Conservation (phyloP, 2,113 vertebrate species). For the Addax nasomaculatus region DNA sequence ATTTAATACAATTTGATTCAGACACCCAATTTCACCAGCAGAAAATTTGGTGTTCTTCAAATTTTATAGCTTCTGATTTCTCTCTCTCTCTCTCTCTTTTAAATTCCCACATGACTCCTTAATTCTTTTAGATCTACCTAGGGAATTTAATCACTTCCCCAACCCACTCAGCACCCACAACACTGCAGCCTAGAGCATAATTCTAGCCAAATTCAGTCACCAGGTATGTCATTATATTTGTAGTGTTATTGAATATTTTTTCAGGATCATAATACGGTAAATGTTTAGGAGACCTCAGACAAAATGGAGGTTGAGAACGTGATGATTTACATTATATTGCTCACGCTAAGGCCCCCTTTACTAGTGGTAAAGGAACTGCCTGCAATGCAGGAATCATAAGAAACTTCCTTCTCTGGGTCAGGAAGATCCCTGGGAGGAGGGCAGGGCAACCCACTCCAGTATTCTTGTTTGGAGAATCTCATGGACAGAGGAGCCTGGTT, state of each 20-base stretch:
- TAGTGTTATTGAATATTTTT: neutral
- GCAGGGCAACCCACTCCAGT: neutral
- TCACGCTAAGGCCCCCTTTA: neutral
- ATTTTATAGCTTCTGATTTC: neutral
- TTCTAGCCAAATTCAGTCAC: neutral
- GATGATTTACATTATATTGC: neutral
- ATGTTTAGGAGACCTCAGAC: neutral
- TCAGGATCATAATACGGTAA: neutral
- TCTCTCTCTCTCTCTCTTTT: neutral
- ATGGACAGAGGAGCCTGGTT: neutral
- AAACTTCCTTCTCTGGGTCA: neutral
- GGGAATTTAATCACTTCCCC: neutral
- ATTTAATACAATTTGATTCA: neutral
- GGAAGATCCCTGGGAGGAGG: neutral
- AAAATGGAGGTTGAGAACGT: neutral
- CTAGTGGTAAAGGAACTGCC: neutral
- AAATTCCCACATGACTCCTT: neutral
- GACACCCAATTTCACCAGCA: neutral
- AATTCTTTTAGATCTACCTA: neutral
- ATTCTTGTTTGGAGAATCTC: neutral
- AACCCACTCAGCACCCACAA: neutral
- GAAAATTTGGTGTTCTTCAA: neutral
- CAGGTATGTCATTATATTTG: neutral
- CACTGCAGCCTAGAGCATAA: neutral
- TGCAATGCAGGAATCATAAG: neutral